Base-by-base conservation (phyloP, 92 coral and sea anemone species). In the Micromussa lordhowensis region DNA sequence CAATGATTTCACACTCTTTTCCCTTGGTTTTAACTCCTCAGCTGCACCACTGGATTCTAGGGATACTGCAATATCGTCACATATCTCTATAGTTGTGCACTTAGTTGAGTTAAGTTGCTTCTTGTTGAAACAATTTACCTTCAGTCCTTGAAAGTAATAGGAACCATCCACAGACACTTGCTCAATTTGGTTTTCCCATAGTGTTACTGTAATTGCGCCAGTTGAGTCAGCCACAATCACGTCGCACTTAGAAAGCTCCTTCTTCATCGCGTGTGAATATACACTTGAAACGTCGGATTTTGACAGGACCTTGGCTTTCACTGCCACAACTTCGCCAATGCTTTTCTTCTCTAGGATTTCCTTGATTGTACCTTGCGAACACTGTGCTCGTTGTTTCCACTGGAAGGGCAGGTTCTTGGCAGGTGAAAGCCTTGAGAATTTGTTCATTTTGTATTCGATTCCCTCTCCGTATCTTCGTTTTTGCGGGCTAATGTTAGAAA, bases 361-460 rank as follows among this genome's bases (percentile, higher is more conserved):
- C 51, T 89, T 85, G 28, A 90, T 59, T 21, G 84, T 30, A 70
- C 61, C 57, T 74, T 32, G 30, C 17, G 48, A 36, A 12, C 19
- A 16, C 17, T 12, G 16, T 54, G 16, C 58, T 1, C 1, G 19
- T 12, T 54, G 64, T 75, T 89, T 89, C 92, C 92, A 89, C 53
- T 88, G 92, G 73, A 89, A 89, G 7, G 88, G 53, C 83, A 89
- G 58, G 68, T 89, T 89, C 48, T 83, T 83, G 24, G 69, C 85
- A 22, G 58, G 75, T 29, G 35, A 53, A 28, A 89, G 22, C 57
- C 72, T 89, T 63, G 92, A 89, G 61, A 26, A 79, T 38, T 63
- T 77, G 79, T 84, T 84, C 89, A 83, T 77, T 74, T 69, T 89
- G 79, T 89, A 89, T 40, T 89, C 92, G 29, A 77, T 63, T 22